These are phyloP conservation scores for Chironex yamaguchii DNA, from an alignment of 30 jellyfish, hydroid and myxozoan species.

Conservation along the genomic window DNA sequence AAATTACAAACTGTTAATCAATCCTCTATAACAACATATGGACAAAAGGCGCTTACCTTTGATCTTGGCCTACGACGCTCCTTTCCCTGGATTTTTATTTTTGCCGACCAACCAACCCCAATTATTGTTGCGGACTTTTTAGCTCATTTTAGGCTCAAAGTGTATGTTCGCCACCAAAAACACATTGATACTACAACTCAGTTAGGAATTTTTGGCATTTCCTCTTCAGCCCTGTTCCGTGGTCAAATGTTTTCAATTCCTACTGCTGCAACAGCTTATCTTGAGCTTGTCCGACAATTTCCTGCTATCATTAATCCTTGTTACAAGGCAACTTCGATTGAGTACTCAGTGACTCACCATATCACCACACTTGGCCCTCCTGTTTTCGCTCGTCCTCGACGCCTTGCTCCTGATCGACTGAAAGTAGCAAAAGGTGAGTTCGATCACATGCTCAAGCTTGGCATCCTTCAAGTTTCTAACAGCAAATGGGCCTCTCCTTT, in stretches of 20 bases:
- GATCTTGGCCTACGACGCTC: too few relatives aligned
- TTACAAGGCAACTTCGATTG: conserved; percentile 15
- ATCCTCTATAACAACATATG: too few relatives aligned
- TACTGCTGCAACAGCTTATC: neutral
- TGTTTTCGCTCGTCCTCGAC: conserved; percentile 61
- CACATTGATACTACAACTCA: conserved; percentile 3
- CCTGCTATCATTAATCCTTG: neutral
- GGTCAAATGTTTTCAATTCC: neutral
- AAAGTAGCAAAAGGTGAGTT: conserved; percentile 24
- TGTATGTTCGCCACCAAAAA: neutral
- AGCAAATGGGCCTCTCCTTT: conserved; percentile 66
- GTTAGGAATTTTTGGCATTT: neutral
- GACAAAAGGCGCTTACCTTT: neutral
- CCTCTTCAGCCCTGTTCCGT: neutral
- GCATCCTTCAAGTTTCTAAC: conserved; percentile 37
- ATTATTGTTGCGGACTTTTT: conserved; percentile 42
- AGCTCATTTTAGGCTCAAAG: neutral
- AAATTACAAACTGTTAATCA: neutral
- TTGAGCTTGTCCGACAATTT: neutral
- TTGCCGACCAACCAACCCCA: too few relatives aligned
- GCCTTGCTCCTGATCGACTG: conserved; percentile 50
- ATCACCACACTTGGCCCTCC: conserved; percentile 56
- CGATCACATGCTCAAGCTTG: conserved; percentile 13
- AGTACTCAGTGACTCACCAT: conserved; percentile 55
- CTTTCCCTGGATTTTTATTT: conserved; percentile 5